phyloP scores from a whole-genome alignment of 2,113 vertebrate genomes.

The Coryphaenoides rupestris region DNA sequence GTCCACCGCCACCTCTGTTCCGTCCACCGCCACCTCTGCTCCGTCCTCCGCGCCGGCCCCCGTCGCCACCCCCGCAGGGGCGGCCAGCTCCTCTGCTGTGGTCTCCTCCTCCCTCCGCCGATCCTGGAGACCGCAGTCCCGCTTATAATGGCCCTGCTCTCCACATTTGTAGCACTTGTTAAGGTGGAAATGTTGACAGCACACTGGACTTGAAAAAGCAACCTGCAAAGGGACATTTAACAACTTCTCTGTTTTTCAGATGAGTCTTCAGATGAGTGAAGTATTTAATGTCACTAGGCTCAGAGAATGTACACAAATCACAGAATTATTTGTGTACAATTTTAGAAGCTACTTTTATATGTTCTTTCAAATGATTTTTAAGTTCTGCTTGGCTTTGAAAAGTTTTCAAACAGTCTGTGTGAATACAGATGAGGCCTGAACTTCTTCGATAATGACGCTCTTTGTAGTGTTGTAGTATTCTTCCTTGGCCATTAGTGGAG shows the following conservation, averaged over 20 bases:
- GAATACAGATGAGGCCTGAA: slow-evolving; percentile 2
- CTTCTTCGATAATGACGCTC: neutral
- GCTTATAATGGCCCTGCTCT: too few relatives aligned
- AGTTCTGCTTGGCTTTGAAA: neutral
- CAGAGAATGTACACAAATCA: neutral
- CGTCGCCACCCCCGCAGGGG: too few relatives aligned
- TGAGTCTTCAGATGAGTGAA: neutral
- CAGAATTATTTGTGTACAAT: too few relatives aligned
- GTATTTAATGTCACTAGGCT: neutral
- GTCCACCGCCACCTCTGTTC: too few relatives aligned
- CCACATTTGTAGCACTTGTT: too few relatives aligned
- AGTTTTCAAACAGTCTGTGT: neutral
- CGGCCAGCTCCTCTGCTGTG: too few relatives aligned
- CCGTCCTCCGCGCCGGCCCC: too few relatives aligned
- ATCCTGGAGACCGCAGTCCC: too few relatives aligned
- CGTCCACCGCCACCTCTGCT: too few relatives aligned
- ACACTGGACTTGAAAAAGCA: neutral
- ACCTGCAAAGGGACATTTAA: neutral
- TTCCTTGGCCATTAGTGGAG: neutral
- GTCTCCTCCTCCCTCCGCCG: too few relatives aligned
- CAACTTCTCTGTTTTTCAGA: neutral
- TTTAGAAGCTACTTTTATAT: neutral
- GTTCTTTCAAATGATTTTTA: slow-evolving; percentile 3
- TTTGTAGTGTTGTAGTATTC: neutral
- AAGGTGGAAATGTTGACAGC: neutral